Evolutionary conservation across 2,888 invertebrate species (phyloP), one percentile per base, ranked within the genome.

Genomic region (Gymnocheta viridis): DNA sequence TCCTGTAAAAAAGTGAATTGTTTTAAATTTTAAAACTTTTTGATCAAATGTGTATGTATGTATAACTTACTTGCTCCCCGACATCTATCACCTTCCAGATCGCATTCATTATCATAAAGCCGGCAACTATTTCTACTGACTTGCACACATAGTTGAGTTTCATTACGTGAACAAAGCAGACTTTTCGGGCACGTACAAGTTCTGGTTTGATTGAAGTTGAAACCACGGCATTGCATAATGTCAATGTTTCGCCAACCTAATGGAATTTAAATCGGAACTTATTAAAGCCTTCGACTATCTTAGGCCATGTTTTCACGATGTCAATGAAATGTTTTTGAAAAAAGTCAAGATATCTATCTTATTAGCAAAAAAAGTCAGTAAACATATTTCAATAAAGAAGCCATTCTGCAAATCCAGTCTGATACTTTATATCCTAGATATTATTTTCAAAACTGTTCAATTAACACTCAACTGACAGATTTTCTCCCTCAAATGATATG

Each of bases 211-310:
- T 70, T 70, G 19, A 60, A 38, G 14, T 10, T 17, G 22, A 77
- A 72, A 32, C 51, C 67, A 38, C 67, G 51, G 24, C 78, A 82
- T 47, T 82, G 82, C 67, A 73, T 78, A 7, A 69, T 73, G 10
- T 78, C 78, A 62, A 82, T 73, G 14, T 66, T 54, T 12, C 9
- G 78, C 78, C 82, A 82, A 58, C 38, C 82, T 82, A 56, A 51
- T 10, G 19, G n/a, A 58, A 72, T 19, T n/a, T 12, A 32, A 44
- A 47, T 24, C 14, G 10, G 12, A 17, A 17, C 1, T 17, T 17
- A n/a, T 0, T 44, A 44, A n/a, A 17, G 17, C 17, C 32, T 32
- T 32, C 32, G 4, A 32, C 4, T 5, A 32, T 32, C 7, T 32
- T 5, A 32, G 32, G 7, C n/a, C n/a, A n/a, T n/a, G n/a, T n/a